phyloP scores from a whole-genome alignment of 2,888 invertebrate species.

The Stenodera caucasica region DNA sequence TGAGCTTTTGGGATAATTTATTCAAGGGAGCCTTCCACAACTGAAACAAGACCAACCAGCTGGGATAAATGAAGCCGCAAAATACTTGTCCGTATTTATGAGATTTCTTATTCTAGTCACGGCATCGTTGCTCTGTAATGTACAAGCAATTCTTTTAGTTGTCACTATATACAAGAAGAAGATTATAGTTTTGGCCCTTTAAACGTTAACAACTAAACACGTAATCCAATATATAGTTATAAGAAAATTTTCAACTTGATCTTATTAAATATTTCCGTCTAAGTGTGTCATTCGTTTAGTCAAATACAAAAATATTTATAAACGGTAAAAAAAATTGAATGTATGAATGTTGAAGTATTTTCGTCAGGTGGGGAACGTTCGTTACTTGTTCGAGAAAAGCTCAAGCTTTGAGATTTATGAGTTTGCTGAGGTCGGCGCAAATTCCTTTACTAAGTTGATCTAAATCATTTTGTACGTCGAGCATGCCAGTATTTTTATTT shows the following conservation, averaged over 20 bases:
- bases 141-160: constrained; percentile 38
- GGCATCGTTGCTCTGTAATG: constrained; percentile 35
- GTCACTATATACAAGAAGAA: constrained; percentile 27
- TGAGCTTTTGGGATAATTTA: background rate
- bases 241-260: constrained; percentile 14
- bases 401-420: background rate
- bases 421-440: background rate
- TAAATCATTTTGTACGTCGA: constrained; percentile 4
- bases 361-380: too few species aligned
- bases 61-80: constrained; percentile 33
- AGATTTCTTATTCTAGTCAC: constrained; percentile 42
- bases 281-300: background rate
- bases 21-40: background rate
- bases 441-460: constrained; percentile 7
- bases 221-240: too few species aligned
- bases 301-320: constrained; percentile 7
- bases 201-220: constrained; percentile 16
- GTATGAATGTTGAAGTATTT: too few species aligned
- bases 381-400: background rate
- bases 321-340: too few species aligned
- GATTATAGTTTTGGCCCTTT: constrained; percentile 23
- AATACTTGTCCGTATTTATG: constrained; percentile 38
- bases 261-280: constrained; percentile 25
- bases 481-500: constrained; percentile 3
- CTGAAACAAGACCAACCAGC: constrained; percentile 22